These are phyloP conservation scores for Leptinotarsa lineolata DNA, from an alignment of 1,140 invertebrate species.

Conservation along the genomic window DNA sequence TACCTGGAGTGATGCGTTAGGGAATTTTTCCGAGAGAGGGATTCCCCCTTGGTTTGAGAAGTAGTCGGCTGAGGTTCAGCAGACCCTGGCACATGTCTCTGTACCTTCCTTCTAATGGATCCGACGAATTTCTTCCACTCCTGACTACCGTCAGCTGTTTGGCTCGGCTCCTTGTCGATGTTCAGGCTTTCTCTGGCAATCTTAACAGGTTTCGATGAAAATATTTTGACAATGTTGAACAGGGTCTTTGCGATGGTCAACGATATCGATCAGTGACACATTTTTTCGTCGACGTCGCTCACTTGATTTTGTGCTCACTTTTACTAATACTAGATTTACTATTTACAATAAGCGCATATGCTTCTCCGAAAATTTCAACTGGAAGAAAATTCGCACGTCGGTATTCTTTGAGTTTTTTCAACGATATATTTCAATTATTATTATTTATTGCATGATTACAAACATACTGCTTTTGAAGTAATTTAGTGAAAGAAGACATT, in stretches of 20 bases:
- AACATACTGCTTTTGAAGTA: too few relatives aligned
- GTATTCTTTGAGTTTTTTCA: constrained; percentile 2
- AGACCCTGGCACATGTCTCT: constrained; percentile 50
- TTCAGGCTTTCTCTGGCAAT: constrained; percentile 49
- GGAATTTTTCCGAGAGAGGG: constrained; percentile 52
- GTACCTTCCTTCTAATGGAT: constrained; percentile 52
- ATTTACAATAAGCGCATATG: constrained; percentile 48
- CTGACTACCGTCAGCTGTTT: constrained; percentile 43
- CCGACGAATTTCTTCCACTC: constrained; percentile 55
- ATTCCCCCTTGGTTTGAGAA: constrained; percentile 39
- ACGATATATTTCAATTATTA: too few relatives aligned
- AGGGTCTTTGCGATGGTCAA: constrained; percentile 39
- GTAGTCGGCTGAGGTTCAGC: constrained; percentile 31
- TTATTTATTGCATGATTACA: too few relatives aligned
- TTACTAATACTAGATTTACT: constrained; percentile 30
- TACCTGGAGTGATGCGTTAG: constrained; percentile 43
- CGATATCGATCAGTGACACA: constrained; percentile 4
- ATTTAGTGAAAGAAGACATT: too few relatives aligned
- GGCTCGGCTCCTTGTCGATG: constrained; percentile 42
- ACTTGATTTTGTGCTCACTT: neutral
- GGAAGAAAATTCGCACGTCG: neutral
- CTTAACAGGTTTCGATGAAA: constrained; percentile 46
- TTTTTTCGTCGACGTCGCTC: constrained; percentile 2
- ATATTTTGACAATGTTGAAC: constrained; percentile 52
- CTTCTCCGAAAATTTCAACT: constrained; percentile 34